phyloP scores from a whole-genome alignment of 2,113 vertebrate species.

The Seriola quinqueradiata region DNA sequence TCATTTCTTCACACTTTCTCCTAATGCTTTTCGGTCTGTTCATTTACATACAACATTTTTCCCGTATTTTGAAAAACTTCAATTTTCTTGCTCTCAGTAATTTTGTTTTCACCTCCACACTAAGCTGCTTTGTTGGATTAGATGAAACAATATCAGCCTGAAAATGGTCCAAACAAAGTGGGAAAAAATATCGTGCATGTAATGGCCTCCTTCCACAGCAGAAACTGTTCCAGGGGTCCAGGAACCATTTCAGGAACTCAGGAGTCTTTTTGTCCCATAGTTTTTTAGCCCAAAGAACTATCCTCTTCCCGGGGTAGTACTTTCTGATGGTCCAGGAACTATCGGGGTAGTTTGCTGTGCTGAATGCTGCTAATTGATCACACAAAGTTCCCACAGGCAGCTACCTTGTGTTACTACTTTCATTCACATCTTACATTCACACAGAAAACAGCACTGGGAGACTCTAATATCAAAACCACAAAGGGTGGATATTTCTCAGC shows the following conservation, averaged over 20 bases:
- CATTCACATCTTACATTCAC: background rate
- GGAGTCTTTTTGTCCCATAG: background rate
- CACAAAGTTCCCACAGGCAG: background rate
- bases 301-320: background rate
- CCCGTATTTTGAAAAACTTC: background rate
- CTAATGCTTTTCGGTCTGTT: background rate
- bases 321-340: background rate
- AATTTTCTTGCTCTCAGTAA: background rate
- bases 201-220: conserved; percentile 26
- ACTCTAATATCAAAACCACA: background rate
- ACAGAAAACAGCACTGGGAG: background rate
- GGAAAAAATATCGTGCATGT: conserved; percentile 1
- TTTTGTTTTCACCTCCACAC: background rate
- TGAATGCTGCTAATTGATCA: background rate
- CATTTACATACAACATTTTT: background rate
- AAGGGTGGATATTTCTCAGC: background rate
- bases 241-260: conserved; percentile 8
- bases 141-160: background rate
- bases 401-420: background rate
- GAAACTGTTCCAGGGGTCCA: conserved; percentile 4
- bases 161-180: background rate
- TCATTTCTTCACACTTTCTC: background rate
- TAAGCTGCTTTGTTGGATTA: background rate
- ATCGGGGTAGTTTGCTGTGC: background rate
- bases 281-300: background rate